phyloP scores from a whole-genome alignment of 2,888 invertebrate species.

The Byasa hedistus region DNA sequence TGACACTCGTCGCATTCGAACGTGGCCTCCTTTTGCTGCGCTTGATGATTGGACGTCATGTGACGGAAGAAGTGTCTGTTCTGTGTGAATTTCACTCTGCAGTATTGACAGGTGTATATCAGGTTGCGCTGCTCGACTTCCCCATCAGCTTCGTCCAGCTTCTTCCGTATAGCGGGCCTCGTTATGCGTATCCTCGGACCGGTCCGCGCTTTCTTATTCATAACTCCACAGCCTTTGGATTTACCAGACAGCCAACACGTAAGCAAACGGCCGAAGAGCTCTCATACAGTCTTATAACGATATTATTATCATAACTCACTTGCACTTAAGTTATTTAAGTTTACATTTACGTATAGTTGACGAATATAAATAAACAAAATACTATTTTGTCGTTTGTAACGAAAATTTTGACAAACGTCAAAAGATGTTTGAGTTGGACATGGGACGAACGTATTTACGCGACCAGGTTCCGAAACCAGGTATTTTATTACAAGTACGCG shows the following conservation, averaged over 20 bases:
- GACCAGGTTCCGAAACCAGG: too few species aligned
- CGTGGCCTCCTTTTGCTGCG: slow-evolving; percentile 61
- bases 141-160: slow-evolving; percentile 47
- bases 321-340: slow-evolving; percentile 1
- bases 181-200: slow-evolving; percentile 70
- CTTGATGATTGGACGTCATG: slow-evolving; percentile 69
- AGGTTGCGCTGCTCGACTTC: slow-evolving; percentile 53
- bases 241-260: slow-evolving; percentile 34
- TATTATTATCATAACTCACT: slow-evolving; percentile 12
- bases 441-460: too few species aligned
- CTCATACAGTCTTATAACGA: neutral
- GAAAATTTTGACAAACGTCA: slow-evolving; percentile 33
- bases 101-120: slow-evolving; percentile 69
- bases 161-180: slow-evolving; percentile 50
- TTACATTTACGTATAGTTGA: slow-evolving; percentile 23
- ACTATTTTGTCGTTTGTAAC: slow-evolving; percentile 13
- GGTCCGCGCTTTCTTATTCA: slow-evolving; percentile 68
- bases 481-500: too few species aligned
- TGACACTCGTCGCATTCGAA: slow-evolving; percentile 70
- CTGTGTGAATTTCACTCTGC: slow-evolving; percentile 66
- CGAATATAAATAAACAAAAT: slow-evolving; percentile 25
- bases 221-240: slow-evolving; percentile 43
- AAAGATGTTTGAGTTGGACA: slow-evolving; percentile 17
- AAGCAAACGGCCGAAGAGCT: slow-evolving; percentile 29
- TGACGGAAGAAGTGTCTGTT: slow-evolving; percentile 73